phyloP scores from a whole-genome alignment of 2,797 vertebrate genomes.

The Cryptoblepharus egeriae region DNA sequence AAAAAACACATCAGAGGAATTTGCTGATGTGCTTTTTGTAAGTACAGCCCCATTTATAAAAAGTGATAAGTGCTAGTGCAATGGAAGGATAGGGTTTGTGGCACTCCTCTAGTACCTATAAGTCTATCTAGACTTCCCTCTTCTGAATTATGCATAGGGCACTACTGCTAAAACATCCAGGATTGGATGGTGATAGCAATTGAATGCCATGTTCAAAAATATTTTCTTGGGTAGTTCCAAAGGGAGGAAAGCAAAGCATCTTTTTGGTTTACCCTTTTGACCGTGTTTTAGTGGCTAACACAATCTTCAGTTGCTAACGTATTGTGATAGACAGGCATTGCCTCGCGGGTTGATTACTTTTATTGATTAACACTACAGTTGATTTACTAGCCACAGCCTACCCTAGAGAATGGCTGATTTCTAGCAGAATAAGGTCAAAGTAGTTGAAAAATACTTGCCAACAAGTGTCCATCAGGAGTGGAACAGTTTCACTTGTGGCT shows the following conservation, averaged over 20 bases:
- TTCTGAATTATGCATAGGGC: neutral
- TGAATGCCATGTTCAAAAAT: conserved; percentile 19
- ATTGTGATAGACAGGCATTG: conserved; percentile 50
- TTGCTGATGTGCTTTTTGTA: too few species aligned
- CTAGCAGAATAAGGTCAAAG: conserved; percentile 38
- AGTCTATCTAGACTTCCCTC: neutral
- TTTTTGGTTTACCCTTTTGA: conserved; percentile 27
- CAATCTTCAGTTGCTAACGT: conserved; percentile 37
- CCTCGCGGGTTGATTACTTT: conserved; percentile 59
- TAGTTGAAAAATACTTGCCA: conserved; percentile 49
- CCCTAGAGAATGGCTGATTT: conserved; percentile 24
- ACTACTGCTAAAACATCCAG: neutral
- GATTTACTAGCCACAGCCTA: conserved; percentile 45
- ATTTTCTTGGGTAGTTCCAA: conserved; percentile 3
- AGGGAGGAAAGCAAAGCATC: neutral
- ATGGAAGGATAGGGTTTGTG: neutral
- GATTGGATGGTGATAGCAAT: neutral
- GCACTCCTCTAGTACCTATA: too few species aligned
- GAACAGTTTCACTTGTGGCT: conserved; percentile 30
- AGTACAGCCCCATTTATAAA: too few species aligned
- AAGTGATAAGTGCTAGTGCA: too few species aligned
- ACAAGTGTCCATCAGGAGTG: conserved; percentile 9
- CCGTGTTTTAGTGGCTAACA: conserved; percentile 34
- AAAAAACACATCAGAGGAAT: too few species aligned
- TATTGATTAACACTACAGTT: conserved; percentile 63